These are phyloP conservation scores for Ypsolopha sequella DNA, from an alignment of 2,888 invertebrate species.

Conservation along the genomic window DNA sequence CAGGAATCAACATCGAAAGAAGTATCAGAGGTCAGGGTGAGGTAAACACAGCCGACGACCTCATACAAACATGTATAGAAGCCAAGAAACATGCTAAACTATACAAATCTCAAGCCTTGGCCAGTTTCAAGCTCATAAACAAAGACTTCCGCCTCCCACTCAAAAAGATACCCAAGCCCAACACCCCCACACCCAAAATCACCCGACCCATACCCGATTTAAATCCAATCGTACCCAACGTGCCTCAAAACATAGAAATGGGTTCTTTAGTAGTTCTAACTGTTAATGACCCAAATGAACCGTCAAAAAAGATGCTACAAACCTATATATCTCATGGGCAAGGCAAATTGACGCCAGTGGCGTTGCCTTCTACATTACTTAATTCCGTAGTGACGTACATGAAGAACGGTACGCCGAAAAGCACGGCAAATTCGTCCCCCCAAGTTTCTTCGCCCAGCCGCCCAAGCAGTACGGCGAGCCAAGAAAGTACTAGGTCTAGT, in stretches of 20 bases:
- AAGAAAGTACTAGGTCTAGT: constrained; percentile 28
- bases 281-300: constrained; percentile 49
- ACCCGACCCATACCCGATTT: constrained; percentile 10
- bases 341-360: constrained; percentile 42
- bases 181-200: constrained; percentile 13
- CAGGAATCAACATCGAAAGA: constrained; percentile 6
- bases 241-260: constrained; percentile 37
- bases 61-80: constrained; percentile 25
- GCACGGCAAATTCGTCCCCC: constrained; percentile 50
- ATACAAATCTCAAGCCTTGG: no score
- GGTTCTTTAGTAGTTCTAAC: constrained; percentile 55
- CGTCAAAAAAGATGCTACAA: constrained; percentile 54
- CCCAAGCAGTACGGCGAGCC: constrained; percentile 31
- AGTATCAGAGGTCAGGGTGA: not conserved
- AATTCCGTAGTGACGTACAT: constrained; percentile 53
- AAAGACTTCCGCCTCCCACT: not conserved
- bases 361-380: constrained; percentile 38
- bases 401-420: constrained; percentile 42
- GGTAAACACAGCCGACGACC: constrained; percentile 26
- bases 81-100: constrained; percentile 11
- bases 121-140: no score
- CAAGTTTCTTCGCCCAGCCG: constrained; percentile 37
- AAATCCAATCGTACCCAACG: constrained; percentile 13
- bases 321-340: constrained; percentile 49
- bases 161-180: not conserved